These are phyloP conservation scores for Polymixis flavicincta DNA, from an alignment of 2,888 invertebrate species.

Conservation along the genomic window DNA sequence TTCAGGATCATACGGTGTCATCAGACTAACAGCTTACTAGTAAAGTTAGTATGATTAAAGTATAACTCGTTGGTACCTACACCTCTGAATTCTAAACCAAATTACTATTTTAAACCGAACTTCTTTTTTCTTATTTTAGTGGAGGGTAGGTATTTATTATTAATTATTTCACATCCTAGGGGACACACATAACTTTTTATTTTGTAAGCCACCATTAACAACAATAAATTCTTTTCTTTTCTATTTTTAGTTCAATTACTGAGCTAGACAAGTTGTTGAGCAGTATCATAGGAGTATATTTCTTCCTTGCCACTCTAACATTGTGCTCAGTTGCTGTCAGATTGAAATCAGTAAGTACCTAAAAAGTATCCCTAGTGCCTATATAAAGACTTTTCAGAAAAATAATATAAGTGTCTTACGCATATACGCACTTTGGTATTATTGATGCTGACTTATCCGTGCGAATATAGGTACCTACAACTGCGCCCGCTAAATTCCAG, in stretches of 20 bases:
- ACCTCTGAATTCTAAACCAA: neutral
- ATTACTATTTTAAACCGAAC: neutral
- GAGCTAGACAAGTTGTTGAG: slow-evolving; percentile 73
- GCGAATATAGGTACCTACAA: no score
- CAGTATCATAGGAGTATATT: slow-evolving; percentile 82
- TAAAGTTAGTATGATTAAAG: slow-evolving; percentile 72
- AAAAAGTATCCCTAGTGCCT: neutral
- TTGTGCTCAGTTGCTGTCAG: slow-evolving; percentile 82
- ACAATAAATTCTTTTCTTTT: neutral
- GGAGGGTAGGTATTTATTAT: neutral
- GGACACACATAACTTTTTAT: neutral
- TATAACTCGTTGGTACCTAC: neutral
- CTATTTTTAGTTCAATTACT: slow-evolving; percentile 72
- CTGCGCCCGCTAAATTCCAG: no score
- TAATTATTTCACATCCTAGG: neutral
- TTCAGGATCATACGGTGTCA: slow-evolving; percentile 78
- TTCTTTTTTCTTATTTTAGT: neutral
- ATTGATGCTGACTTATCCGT: no score
- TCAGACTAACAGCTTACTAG: slow-evolving; percentile 71
- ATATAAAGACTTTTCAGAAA: no score
- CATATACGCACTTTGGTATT: no score
- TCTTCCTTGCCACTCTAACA: slow-evolving; percentile 78
- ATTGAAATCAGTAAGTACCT: slow-evolving; percentile 78
- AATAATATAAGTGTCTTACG: no score
- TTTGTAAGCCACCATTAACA: neutral